Evolutionary conservation across 2,113 vertebrate genomes (phyloP).

Genomic region (Lepus americanus): DNA sequence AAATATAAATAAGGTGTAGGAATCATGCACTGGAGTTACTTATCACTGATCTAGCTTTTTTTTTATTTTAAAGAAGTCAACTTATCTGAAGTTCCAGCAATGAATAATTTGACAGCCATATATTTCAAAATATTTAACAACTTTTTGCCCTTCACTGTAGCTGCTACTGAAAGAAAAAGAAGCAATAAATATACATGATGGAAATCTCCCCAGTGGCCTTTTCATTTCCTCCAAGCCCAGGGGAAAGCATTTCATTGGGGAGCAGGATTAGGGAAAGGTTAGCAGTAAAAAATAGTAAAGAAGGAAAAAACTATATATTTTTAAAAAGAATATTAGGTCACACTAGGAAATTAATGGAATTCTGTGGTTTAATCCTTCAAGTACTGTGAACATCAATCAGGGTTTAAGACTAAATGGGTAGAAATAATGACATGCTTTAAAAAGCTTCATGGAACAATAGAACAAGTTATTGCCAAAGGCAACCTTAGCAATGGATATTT

Average conservation of each 20-base stretch:
- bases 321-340: not conserved
- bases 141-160: constrained; percentile 56
- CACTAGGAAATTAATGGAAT: not conserved
- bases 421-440: not conserved
- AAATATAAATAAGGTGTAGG: not conserved
- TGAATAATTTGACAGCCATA: constrained; percentile 78
- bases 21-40: constrained; percentile 39
- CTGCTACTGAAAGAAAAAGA: constrained; percentile 58
- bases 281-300: not conserved
- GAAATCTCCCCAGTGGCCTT: constrained; percentile 39
- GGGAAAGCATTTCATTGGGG: not conserved
- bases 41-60: constrained; percentile 61
- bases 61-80: constrained; percentile 70
- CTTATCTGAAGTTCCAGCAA: constrained; percentile 76
- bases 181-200: constrained; percentile 57
- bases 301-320: not conserved
- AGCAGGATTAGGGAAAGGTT: not conserved
- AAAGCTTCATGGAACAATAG: not conserved
- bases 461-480: not conserved
- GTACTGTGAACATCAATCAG: not conserved
- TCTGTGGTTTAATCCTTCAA: not conserved
- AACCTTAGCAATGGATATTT: fast-evolving
- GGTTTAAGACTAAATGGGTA: not conserved
- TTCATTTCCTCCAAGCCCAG: constrained; percentile 45
- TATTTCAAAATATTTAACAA: constrained; percentile 78